These are phyloP conservation scores for Proisotoma minuta DNA, from an alignment of 2,888 invertebrate genomes.

Conservation along the genomic window DNA sequence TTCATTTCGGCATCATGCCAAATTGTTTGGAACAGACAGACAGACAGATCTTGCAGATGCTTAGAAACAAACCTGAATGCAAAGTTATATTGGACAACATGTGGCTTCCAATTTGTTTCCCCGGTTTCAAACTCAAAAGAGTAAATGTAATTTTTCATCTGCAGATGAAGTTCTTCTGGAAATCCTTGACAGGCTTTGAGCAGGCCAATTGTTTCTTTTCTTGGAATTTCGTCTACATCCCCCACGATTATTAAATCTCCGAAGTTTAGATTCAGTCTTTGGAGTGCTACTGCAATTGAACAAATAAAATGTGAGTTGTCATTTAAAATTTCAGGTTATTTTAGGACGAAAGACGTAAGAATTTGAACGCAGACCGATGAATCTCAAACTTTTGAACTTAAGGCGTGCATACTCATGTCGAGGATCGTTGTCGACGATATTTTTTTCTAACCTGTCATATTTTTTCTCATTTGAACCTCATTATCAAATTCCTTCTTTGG, in stretches of 20 bases:
- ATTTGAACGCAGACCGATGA: no score
- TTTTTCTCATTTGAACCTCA: conserved; percentile 46
- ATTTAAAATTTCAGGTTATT: no score
- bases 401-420: no score
- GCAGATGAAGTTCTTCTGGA: conserved; percentile 49
- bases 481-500: conserved; percentile 48
- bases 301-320: no score
- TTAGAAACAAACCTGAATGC: no score
- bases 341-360: no score
- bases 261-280: conserved; percentile 30
- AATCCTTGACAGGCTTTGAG: conserved; percentile 64
- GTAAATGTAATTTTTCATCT: conserved; percentile 27
- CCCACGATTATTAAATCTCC: conserved; percentile 54
- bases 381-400: no score
- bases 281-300: conserved; percentile 27
- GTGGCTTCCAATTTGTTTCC: conserved; percentile 31
- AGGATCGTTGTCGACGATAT: no score
- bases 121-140: conserved; percentile 31
- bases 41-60: no score
- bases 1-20: no score
- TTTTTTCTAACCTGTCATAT: no score
- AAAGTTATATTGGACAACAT: conserved; percentile 23
- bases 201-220: conserved; percentile 60
- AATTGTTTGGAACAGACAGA: no score
- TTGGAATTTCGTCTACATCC: conserved; percentile 60